A percentile compares a stretch with the other conserved stretches of the same genome.
Evolutionary conservation across 2,888 invertebrate species (phyloP).

Genomic region (Perithous albicinctus): DNA sequence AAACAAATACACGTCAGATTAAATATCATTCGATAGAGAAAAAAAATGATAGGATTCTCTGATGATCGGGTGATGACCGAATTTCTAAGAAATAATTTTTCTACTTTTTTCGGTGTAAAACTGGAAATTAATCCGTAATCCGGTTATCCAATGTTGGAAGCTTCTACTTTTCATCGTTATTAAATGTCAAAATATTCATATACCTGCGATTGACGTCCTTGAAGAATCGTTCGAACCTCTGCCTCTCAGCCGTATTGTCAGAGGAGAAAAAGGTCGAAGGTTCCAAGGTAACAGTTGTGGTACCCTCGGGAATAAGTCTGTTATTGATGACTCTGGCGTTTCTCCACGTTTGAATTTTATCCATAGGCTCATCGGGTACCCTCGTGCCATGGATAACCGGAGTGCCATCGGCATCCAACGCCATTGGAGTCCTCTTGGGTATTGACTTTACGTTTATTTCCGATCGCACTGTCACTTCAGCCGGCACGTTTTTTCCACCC

Average conservation of each 20-base stretch:
- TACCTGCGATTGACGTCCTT: constrained; percentile 81
- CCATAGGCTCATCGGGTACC: constrained; percentile 93
- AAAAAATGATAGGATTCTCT: not conserved
- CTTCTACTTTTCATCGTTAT: too few relatives aligned
- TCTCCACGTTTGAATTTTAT: constrained; percentile 92
- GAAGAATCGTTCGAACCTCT: constrained; percentile 80
- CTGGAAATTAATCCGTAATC: too few relatives aligned
- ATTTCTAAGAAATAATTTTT: too few relatives aligned
- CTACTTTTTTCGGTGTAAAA: too few relatives aligned
- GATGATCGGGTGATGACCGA: too few relatives aligned
- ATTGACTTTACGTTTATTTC: constrained; percentile 86
- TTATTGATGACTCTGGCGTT: constrained; percentile 95
- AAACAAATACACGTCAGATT: not conserved
- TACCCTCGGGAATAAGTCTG: constrained; percentile 90
- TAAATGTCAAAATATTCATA: constrained; percentile 3
- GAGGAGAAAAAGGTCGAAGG: constrained; percentile 81
- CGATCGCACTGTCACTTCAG: constrained; percentile 89
- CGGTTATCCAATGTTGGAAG: too few relatives aligned
- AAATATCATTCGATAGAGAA: not conserved
- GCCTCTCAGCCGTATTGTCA: constrained; percentile 67
- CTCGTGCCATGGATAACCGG: constrained; percentile 93
- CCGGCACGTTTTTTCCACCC: constrained; percentile 87
- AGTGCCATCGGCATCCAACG: constrained; percentile 90
- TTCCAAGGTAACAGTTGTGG: constrained; percentile 88
- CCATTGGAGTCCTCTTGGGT: constrained; percentile 87